A percentile compares a stretch with the other conserved stretches of the same genome.
phyloP scores from a whole-genome alignment of 2,113 vertebrate species.

The Zosterops hypoxanthus region DNA sequence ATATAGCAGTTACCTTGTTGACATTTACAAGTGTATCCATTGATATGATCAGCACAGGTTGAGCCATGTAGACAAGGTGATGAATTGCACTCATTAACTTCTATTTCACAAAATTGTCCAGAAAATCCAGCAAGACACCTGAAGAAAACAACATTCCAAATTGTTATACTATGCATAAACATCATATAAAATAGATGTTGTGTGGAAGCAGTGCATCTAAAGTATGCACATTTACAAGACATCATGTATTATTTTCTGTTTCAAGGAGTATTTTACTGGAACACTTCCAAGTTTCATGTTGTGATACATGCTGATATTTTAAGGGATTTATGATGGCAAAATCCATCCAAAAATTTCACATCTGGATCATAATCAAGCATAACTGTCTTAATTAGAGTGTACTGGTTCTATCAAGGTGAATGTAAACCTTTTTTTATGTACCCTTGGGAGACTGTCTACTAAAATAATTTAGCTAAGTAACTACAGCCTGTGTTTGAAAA shows the following conservation, averaged over 20 bases:
- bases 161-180: not conserved
- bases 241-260: not conserved
- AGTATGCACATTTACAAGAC: not conserved
- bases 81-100: constrained; percentile 84
- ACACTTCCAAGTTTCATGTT: not conserved
- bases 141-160: constrained; percentile 18
- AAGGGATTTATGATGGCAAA: not conserved
- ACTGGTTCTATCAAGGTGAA: not conserved
- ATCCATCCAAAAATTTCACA: not conserved
- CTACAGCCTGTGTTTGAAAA: not conserved
- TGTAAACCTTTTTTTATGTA: not conserved
- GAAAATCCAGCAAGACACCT: constrained; percentile 72
- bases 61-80: constrained; percentile 80
- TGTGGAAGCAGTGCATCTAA: not conserved
- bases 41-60: constrained; percentile 83
- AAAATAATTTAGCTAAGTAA: not conserved
- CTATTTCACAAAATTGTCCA: constrained; percentile 66
- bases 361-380: not conserved
- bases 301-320: not conserved
- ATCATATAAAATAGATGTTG: not conserved
- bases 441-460: not conserved
- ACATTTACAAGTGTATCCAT: constrained; percentile 85
- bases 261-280: not conserved
- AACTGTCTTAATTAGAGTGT: not conserved
- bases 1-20: constrained; percentile 66